A percentile compares a stretch with the other conserved stretches of the same genome.
Evolutionary conservation across 92 coral and sea anemone species (phyloP).

Genomic region (Actinostola sp.): DNA sequence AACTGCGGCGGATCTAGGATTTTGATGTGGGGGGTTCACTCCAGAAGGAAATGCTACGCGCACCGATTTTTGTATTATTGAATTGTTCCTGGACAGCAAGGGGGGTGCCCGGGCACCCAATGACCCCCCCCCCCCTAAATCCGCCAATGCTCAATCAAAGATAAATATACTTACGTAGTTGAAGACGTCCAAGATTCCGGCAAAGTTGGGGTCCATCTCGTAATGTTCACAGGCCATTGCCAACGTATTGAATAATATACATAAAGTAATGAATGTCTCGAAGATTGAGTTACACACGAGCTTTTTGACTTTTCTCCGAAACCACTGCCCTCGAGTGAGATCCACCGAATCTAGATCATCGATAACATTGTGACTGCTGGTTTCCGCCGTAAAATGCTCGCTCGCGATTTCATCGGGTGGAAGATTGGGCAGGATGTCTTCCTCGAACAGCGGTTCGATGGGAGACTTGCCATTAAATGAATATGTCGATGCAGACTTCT

Average conservation of each 20-base stretch:
- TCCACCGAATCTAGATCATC: slow-evolving; percentile 30
- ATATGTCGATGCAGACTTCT: slow-evolving; percentile 88
- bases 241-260: slow-evolving; percentile 91
- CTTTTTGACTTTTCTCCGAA: slow-evolving; percentile 10
- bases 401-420: slow-evolving; percentile 61
- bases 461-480: slow-evolving; percentile 85
- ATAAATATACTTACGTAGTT: slow-evolving; percentile 69
- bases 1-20: no score
- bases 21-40: no score
- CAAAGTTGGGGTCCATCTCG: slow-evolving; percentile 67
- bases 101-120: neutral
- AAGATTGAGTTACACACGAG: slow-evolving; percentile 77
- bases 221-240: slow-evolving; percentile 94
- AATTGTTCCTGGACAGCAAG: neutral
- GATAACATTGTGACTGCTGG: slow-evolving; percentile 26
- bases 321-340: slow-evolving; percentile 38
- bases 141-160: neutral
- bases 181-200: slow-evolving; percentile 67
- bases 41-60: no score
- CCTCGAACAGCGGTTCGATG: slow-evolving; percentile 84
- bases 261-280: slow-evolving; percentile 90
- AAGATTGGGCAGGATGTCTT: slow-evolving; percentile 59
- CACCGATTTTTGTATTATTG: no score
- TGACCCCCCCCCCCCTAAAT: no score
- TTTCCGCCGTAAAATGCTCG: slow-evolving; percentile 47